phyloP scores from a whole-genome alignment of 2,888 invertebrate genomes.

The Gisinianus flammeolus region DNA sequence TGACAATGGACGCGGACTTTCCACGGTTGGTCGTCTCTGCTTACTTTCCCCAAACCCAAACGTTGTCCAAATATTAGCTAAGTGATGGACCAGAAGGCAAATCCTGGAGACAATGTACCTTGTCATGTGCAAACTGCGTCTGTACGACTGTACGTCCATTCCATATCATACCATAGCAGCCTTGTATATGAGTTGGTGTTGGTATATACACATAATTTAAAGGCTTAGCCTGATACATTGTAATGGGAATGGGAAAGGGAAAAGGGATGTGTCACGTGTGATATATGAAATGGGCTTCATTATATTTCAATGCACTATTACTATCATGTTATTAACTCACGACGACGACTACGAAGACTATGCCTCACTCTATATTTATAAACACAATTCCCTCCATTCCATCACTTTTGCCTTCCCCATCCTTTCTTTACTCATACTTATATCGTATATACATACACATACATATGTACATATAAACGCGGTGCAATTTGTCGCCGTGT shows the following conservation, averaged over 20 bases:
- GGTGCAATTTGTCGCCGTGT: background rate
- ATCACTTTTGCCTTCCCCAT: background rate
- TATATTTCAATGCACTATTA: background rate
- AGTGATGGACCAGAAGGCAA: slow-evolving; percentile 36
- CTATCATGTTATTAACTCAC: background rate
- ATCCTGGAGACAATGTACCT: slow-evolving; percentile 30
- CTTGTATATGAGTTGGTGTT: background rate
- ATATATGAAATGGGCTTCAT: too few relatives aligned
- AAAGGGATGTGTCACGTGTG: background rate
- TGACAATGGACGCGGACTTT: background rate
- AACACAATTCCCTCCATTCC: slow-evolving; percentile 14
- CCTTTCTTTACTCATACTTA: background rate
- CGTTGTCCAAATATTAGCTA: slow-evolving; percentile 45
- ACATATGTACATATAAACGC: slow-evolving; percentile 13
- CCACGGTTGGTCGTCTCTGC: background rate
- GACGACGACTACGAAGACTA: background rate
- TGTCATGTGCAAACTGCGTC: slow-evolving; percentile 18
- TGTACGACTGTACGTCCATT: background rate
- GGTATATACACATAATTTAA: background rate
- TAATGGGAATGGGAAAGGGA: background rate
- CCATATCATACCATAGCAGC: background rate
- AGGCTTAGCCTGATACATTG: background rate
- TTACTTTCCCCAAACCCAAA: slow-evolving; percentile 13
- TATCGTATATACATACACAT: background rate
- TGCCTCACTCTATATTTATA: too few relatives aligned